Conservation (phyloP, 2,888 invertebrate species). For the Diadegma fenestrale region DNA sequence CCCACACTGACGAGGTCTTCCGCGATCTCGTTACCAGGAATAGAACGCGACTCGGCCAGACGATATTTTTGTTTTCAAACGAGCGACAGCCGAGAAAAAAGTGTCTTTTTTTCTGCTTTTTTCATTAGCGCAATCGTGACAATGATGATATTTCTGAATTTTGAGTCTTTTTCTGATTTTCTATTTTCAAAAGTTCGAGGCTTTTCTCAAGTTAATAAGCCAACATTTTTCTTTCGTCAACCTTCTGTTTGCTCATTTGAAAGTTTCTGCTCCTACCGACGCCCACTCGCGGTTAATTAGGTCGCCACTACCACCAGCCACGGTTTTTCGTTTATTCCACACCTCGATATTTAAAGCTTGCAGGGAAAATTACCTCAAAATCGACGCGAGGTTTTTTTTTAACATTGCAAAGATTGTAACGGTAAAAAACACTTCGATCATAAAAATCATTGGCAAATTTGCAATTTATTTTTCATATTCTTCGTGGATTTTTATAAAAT, state of each 20-base stretch:
- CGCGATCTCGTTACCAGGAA: slow-evolving; percentile 68
- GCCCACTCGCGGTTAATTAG: slow-evolving; percentile 47
- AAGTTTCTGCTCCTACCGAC: slow-evolving; percentile 15
- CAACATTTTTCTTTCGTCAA: slow-evolving; percentile 40
- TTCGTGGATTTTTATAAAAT: background rate
- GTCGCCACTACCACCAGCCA: slow-evolving; percentile 10
- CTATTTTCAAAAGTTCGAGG: background rate
- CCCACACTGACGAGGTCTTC: slow-evolving; percentile 46
- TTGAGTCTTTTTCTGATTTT: background rate
- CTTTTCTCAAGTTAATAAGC: slow-evolving; percentile 32
- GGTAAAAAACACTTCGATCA: background rate
- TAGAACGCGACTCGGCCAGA: slow-evolving; percentile 62
- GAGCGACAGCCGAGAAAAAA: slow-evolving; percentile 32
- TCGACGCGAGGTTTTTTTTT: background rate
- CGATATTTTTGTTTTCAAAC: slow-evolving; percentile 67
- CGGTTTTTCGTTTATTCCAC: background rate
- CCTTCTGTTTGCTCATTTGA: slow-evolving; percentile 57
- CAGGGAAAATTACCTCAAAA: background rate
- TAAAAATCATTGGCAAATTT: background rate
- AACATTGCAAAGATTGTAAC: background rate
- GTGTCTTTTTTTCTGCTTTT: slow-evolving; percentile 37
- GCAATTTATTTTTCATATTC: background rate
- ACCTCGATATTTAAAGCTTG: background rate
- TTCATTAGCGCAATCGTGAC: background rate
- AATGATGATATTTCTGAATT: background rate